A percentile compares a stretch with the other conserved stretches of the same genome.
Conservation (phyloP, 2,113 vertebrate genomes). For the Gavia stellata region DNA sequence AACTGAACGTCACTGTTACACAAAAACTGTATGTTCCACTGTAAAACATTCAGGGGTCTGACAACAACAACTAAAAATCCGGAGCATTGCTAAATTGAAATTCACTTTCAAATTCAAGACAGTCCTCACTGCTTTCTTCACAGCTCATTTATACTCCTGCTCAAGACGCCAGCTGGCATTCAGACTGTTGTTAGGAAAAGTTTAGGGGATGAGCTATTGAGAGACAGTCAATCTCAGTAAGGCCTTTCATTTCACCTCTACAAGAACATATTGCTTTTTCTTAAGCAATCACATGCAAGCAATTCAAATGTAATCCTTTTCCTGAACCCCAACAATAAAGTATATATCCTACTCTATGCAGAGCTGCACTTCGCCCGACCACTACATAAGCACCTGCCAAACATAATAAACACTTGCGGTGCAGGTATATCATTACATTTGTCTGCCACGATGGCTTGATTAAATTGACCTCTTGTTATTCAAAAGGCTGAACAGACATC, state of each 20-base stretch:
- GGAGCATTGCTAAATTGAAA: neutral
- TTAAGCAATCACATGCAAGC: neutral
- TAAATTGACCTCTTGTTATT: constrained; percentile 16
- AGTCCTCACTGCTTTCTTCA: neutral
- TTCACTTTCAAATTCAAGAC: constrained; percentile 10
- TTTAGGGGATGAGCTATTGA: constrained; percentile 27
- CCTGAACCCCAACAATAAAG: neutral
- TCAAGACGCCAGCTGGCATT: constrained; percentile 13
- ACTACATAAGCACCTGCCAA: neutral
- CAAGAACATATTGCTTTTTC: neutral
- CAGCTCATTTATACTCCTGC: neutral
- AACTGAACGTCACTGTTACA: neutral
- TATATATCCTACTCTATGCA: neutral
- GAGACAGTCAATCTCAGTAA: neutral
- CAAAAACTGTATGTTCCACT: neutral
- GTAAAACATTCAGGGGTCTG: neutral
- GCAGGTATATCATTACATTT: constrained; percentile 7
- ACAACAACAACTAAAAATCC: neutral
- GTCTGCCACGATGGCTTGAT: neutral
- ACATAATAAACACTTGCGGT: neutral
- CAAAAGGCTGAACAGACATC: neutral
- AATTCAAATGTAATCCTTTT: constrained; percentile 16
- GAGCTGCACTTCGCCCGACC: neutral
- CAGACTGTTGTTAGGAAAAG: neutral
- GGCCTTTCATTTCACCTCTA: constrained; percentile 31